These are phyloP conservation scores for Hypomecis punctinalis DNA, from an alignment of 2,888 invertebrate species.

Conservation along the genomic window DNA sequence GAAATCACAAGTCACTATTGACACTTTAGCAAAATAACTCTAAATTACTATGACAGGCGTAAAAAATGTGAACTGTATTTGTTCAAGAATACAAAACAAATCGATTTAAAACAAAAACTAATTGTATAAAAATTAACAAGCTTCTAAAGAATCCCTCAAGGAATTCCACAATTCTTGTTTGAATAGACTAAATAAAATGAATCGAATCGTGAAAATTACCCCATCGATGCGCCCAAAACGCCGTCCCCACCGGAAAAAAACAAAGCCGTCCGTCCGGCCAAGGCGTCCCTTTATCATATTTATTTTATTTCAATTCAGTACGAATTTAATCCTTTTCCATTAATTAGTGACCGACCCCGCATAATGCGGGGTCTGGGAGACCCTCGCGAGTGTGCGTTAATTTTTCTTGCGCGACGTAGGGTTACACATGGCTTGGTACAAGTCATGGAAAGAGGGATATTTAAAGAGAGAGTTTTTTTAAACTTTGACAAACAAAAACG, in stretches of 20 bases:
- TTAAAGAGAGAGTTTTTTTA: background rate
- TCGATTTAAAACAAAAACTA: too few relatives aligned
- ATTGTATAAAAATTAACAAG: too few relatives aligned
- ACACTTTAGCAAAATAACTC: too few relatives aligned
- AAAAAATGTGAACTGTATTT: too few relatives aligned
- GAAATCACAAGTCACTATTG: too few relatives aligned
- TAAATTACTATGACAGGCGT: too few relatives aligned
- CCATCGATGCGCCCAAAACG: conserved; percentile 48
- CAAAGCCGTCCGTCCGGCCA: conserved; percentile 51
- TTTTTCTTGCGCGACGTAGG: conserved; percentile 75
- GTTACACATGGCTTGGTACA: conserved; percentile 51
- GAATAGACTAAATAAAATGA: too few relatives aligned
- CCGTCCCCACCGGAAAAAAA: conserved; percentile 51
- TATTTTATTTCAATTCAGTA: conserved; percentile 84
- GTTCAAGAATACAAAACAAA: too few relatives aligned
- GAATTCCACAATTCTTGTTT: too few relatives aligned
- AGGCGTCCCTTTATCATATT: conserved; percentile 81
- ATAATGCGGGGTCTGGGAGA: conserved; percentile 69
- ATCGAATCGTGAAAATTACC: conserved; percentile 14
- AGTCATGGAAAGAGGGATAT: conserved; percentile 35
- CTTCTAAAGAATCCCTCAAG: too few relatives aligned
- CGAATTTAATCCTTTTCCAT: conserved; percentile 85
- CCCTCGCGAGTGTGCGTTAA: conserved; percentile 70
- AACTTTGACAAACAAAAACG: background rate
- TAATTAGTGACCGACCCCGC: conserved; percentile 81